Evolutionary conservation across 2,888 invertebrate species (phyloP), one percentile per base, ranked within the genome.

Genomic region (Pterostichus madidus): DNA sequence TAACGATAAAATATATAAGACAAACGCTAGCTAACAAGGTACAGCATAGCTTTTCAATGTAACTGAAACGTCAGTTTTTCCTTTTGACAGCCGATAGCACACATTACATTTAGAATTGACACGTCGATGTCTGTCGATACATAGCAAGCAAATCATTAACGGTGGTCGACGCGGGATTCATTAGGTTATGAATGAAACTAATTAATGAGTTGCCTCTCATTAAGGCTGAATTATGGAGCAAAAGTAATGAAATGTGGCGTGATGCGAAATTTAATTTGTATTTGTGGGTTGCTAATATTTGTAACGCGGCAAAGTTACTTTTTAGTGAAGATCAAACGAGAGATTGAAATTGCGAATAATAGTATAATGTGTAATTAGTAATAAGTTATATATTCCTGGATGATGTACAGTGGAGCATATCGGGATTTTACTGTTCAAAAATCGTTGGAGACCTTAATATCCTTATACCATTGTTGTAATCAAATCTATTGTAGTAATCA

Each of bases 171-270:
- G 6, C 17, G 39, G 13, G 13, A 35, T 13, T 68, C 13, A 39
- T 68, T 68, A 35, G 7, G 8, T 68, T 68, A 68, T 68, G 68
- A 68, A 68, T 68, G 17, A 13, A 8, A n/a, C 68, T 68, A 68
- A 68, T 68, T 68, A 68, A 68, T 68, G 44, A 7, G n/a, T 39
- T 15, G 17, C 39, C 68, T 68, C 15, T 68, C 44, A 68, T 68
- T 68, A 68, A 8, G 10, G 39, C 10, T 59, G 24, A 59, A 59
- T 59, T 59, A 59, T 59, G 10, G 31, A 59, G 7, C 31, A 31
- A 10, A 31, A 59, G 17, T 59, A 39, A 39, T 31, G 31, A 59
- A 59, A 31, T 31, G 59, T 59, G 31, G 8, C 1, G 2, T 15
- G 3, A 59, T 59, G 59, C 10, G 31, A 59, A 59, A 17, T 59